Evolutionary conservation across 1,140 invertebrate genomes (phyloP).

Genomic region (Tetraneura akinire): DNA sequence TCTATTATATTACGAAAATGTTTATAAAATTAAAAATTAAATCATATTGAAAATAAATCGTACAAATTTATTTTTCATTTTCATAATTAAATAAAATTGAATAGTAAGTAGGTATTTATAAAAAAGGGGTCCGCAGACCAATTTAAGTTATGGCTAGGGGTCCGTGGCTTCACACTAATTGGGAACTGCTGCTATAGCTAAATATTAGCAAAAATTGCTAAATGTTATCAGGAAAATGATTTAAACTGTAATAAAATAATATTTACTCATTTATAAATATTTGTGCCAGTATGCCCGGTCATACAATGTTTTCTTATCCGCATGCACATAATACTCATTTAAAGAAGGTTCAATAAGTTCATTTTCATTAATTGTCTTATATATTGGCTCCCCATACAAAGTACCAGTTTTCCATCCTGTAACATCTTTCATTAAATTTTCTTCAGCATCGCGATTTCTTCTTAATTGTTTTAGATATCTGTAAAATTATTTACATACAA

Average conservation of each 20-base stretch:
- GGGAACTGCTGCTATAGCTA: too few species aligned
- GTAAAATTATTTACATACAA: conserved; percentile 45
- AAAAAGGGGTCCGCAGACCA: too few species aligned
- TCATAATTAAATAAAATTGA: too few species aligned
- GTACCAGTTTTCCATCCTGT: conserved; percentile 88
- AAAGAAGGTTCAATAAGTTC: conserved; percentile 66
- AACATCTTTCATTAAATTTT: conserved; percentile 82
- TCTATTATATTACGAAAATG: too few species aligned
- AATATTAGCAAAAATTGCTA: neutral
- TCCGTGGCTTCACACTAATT: too few species aligned
- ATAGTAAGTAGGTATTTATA: too few species aligned
- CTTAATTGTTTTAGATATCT: conserved; percentile 76
- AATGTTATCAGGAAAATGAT: neutral
- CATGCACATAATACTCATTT: conserved; percentile 73
- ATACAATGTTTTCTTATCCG: conserved; percentile 59
- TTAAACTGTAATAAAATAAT: neutral
- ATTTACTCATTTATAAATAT: conserved; percentile 34
- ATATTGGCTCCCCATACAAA: conserved; percentile 80
- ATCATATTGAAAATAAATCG: too few species aligned
- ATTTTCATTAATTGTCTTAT: conserved; percentile 62
- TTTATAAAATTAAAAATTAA: too few species aligned
- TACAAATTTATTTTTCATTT: too few species aligned
- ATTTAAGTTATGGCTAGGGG: too few species aligned
- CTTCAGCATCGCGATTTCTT: conserved; percentile 80
- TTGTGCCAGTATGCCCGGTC: conserved; percentile 37